Evolutionary conservation across 2,113 vertebrate genomes (phyloP).

Genomic region (Odontophorus gujanensis): DNA sequence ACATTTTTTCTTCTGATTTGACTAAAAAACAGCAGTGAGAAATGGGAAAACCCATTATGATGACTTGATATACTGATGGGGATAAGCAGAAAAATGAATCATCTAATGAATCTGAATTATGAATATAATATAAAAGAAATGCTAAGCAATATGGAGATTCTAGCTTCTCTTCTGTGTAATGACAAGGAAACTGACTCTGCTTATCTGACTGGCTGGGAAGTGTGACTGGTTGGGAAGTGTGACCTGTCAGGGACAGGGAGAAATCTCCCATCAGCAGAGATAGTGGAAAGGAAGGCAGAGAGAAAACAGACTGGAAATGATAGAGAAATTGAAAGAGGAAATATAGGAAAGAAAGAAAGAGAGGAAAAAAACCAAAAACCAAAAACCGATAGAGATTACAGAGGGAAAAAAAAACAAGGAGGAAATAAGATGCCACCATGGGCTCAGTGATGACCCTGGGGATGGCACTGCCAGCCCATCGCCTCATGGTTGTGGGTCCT

Average conservation of each 20-base stretch:
- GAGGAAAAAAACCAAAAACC: neutral
- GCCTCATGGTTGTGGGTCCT: rapidly evolving
- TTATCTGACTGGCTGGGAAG: neutral
- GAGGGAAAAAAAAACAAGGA: neutral
- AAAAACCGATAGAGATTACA: neutral
- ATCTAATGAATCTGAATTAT: neutral
- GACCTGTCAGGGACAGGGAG: neutral
- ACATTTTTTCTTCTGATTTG: neutral
- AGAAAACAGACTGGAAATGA: neutral
- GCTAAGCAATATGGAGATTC: neutral
- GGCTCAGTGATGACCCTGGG: rapidly evolving
- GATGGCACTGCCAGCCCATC: neutral
- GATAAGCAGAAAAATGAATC: neutral
- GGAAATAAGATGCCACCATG: neutral
- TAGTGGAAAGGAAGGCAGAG: neutral
- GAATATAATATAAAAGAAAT: neutral
- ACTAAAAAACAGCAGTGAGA: neutral
- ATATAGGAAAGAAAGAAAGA: neutral
- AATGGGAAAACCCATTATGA: neutral
- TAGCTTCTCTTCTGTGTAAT: neutral
- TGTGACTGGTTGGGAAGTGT: neutral
- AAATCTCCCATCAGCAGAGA: slow-evolving; percentile 5
- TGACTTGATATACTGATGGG: neutral
- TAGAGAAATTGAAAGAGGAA: neutral
- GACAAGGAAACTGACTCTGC: neutral